Conservation (phyloP, 2,797 vertebrate species). For the Enteromius treurensis region DNA sequence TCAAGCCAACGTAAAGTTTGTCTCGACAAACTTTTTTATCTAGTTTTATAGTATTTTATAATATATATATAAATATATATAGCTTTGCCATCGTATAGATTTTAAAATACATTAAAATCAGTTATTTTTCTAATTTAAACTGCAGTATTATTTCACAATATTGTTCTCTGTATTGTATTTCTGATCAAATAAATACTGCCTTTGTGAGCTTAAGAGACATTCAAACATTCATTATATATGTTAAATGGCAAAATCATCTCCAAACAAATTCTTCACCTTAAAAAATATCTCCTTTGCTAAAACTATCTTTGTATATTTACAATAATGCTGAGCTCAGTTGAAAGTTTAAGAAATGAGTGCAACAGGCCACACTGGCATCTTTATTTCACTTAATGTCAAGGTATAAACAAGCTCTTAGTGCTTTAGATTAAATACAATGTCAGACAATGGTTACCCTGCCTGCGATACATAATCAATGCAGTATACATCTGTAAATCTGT, state of each 20-base stretch:
- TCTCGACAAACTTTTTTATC: no score
- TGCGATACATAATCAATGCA: constrained; percentile 38
- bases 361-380: constrained; percentile 46
- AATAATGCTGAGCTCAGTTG: constrained; percentile 66
- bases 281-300: not conserved
- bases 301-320: not conserved
- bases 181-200: not conserved
- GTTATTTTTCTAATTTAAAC: not conserved
- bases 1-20: no score
- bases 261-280: not conserved
- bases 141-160: not conserved
- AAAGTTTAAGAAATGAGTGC: constrained; percentile 17
- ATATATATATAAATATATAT: no score
- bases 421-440: constrained; percentile 38
- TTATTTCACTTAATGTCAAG: constrained; percentile 60
- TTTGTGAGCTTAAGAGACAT: not conserved
- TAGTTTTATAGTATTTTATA: no score
- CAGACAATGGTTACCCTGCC: constrained; percentile 32
- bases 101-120: not conserved
- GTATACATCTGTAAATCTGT: constrained; percentile 41
- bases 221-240: not conserved
- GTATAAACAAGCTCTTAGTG: constrained; percentile 30
- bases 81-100: not conserved
- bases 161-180: not conserved
- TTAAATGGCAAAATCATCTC: not conserved